Base-by-base conservation (phyloP, 2,113 vertebrate genomes). In the Thunnus maccoyii region DNA sequence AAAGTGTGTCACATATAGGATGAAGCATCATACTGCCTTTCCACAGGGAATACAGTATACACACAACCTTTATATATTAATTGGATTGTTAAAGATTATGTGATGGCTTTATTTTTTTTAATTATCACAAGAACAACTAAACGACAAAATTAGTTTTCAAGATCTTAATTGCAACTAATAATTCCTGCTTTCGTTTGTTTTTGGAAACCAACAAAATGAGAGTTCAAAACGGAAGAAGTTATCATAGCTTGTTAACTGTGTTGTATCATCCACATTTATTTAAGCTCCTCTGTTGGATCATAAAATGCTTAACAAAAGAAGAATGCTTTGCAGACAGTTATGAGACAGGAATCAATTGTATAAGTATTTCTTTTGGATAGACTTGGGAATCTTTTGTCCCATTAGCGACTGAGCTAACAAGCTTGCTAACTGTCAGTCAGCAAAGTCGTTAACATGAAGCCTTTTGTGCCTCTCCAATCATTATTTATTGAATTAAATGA, bases 1-100 rank as follows among this genome's bases (percentile, higher is more conserved):
- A 64, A 82, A 69, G 66, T 56, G 20, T 62, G 41, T 72, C 71
- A 27, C 36, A 41, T 58, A 72, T 77, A 72, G 76, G 57, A 69
- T 74, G 16, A 77, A 71, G 58, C 22, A 20, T 11, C 63, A 47
- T 47, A 54, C 30, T 50, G 27, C 6, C 50, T 27, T 30, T 60
- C 13, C 67, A 79, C 20, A 10, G 2, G 50, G 61, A 36, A 67
- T 25, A 54, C 67, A 67, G 41, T 41, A 44, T 57, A n/a, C 30
- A 60, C 2, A 1, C 27, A 66, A 10, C n/a, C 7, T 52, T 27
- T 78, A 44, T 57, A 82, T 78, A 44, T 48, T 67, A 67, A 78
- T 50, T 12, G 2, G 10, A 52, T 18, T 47, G 18, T 51, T 5
- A 65, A 16, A 36, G 11, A 27, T 57, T 74, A 6, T 41, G 36